A percentile compares a stretch with the other conserved stretches of the same genome.
Evolutionary conservation across 2,113 vertebrate genomes (phyloP).

Genomic region (Esox niger): DNA sequence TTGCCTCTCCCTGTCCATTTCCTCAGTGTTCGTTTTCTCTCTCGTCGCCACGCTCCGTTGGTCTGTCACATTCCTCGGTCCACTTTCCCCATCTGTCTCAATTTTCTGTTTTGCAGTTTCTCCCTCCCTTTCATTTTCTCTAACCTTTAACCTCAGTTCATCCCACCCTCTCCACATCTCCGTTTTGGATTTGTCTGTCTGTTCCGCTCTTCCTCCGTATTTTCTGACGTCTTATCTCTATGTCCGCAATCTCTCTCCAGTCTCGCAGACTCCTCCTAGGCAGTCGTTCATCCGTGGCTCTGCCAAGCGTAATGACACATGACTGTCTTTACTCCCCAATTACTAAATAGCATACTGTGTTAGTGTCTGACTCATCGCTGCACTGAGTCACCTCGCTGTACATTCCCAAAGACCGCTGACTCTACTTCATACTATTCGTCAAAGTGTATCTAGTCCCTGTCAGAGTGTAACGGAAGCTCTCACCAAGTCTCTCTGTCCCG

Average conservation of each 20-base stretch:
- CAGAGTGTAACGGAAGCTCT: no score
- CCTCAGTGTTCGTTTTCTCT: not conserved
- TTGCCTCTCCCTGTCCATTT: not conserved
- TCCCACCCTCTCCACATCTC: no score
- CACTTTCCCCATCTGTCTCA: slow-evolving; percentile 22
- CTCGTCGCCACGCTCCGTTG: slow-evolving; percentile 3
- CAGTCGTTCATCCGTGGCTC: not conserved
- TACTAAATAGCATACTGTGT: not conserved
- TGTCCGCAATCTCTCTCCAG: slow-evolving; percentile 6
- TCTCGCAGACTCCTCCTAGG: no score
- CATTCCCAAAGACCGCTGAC: no score
- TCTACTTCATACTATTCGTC: no score
- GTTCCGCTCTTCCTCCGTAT: slow-evolving; percentile 13
- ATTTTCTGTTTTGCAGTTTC: slow-evolving; percentile 30
- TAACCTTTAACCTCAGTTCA: slow-evolving; percentile 16
- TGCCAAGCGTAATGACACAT: slow-evolving; percentile 50
- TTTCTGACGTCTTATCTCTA: slow-evolving; percentile 46
- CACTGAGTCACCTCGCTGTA: no score
- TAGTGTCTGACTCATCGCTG: no score
- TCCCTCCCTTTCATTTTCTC: not conserved
- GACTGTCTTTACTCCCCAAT: slow-evolving; percentile 12
- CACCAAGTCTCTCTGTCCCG: no score
- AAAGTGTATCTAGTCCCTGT: no score
- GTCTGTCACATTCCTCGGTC: no score
- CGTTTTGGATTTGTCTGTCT: no score